Conservation (phyloP, 2,888 invertebrate species). For the Corythucha ciliata region DNA sequence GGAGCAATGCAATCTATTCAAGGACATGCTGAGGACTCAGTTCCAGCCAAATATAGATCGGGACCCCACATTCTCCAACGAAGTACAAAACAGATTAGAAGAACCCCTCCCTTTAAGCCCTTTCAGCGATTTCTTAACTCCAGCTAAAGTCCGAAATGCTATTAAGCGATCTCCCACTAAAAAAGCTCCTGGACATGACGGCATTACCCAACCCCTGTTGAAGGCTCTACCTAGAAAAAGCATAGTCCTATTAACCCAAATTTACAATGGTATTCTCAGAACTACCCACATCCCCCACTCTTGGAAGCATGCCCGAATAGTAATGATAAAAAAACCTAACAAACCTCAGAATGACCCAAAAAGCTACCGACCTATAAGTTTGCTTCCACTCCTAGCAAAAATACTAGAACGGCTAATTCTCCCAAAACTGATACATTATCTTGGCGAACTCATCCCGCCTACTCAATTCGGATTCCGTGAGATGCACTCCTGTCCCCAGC, state of each 20-base stretch:
- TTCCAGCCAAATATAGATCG: not conserved
- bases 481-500: slow-evolving; percentile 1
- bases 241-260: not conserved
- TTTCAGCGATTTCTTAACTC: slow-evolving; percentile 2
- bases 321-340: not conserved
- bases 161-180: not conserved
- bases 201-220: slow-evolving; percentile 5
- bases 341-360: slow-evolving; percentile 3
- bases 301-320: slow-evolving; percentile 1
- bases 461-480: slow-evolving; percentile 2
- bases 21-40: not conserved
- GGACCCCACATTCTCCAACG: slow-evolving; percentile 3
- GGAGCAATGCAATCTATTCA: not conserved
- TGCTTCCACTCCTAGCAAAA: not conserved
- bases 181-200: slow-evolving; percentile 7
- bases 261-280: not conserved
- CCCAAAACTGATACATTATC: not conserved
- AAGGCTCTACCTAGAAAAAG: slow-evolving; percentile 8
- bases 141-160: slow-evolving; percentile 1
- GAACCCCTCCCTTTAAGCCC: not conserved
- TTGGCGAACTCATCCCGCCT: not conserved
- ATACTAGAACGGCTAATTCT: not conserved
- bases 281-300: too few relatives aligned
- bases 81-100: not conserved
- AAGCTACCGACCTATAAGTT: slow-evolving; percentile 1